Base-by-base conservation (phyloP, 1,140 invertebrate genomes). In the Oedothorax gibbosus region DNA sequence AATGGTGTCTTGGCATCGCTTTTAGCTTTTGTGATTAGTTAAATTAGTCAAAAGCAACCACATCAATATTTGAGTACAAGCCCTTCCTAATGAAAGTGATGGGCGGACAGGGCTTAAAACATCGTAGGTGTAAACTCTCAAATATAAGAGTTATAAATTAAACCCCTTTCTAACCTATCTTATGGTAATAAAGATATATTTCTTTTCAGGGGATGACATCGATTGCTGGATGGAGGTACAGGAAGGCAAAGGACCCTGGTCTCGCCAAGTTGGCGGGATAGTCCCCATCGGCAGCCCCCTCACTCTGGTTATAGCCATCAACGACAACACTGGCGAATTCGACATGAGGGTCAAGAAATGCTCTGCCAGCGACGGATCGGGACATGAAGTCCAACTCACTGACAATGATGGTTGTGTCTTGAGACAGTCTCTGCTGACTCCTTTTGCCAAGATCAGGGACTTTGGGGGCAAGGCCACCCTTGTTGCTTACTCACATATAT, bases 201-300 rank as follows among this genome's bases (percentile, higher is more conserved):
- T 68, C 9, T 9, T 72, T 68, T n/a, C 20, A 83, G 81, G 95
- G 7, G 95, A 96, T 86, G 95, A 95, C 6, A 95, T 95, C 0
- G 93, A 94, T 87, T 95, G 95, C 5, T 93, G 93, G 87, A 90
- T 96, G 62, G 95, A 96, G 87, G 94, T 96, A 69, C 88, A 95
- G 90, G 90, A 93, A 54, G 95, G 95, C 8, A 92, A 93, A 88
- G 95, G 95, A 84, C 95, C 95, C 2, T 95, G 95, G 88, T 94
- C 94, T 0, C 92, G 92, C 15, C 91, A 93, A 56, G 95, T 94
- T 0, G 93, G 93, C 86, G 95, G 95, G 9, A 90, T 96, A 14
- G 94, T 96, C 0, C 94, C 95, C 89, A 96, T 96, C 83, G 95
- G 95, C 69, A 95, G 96, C 89, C 92, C 92, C 0, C 94, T 96